phyloP scores from a whole-genome alignment of 2,888 invertebrate genomes.

The Eledona agricola region DNA sequence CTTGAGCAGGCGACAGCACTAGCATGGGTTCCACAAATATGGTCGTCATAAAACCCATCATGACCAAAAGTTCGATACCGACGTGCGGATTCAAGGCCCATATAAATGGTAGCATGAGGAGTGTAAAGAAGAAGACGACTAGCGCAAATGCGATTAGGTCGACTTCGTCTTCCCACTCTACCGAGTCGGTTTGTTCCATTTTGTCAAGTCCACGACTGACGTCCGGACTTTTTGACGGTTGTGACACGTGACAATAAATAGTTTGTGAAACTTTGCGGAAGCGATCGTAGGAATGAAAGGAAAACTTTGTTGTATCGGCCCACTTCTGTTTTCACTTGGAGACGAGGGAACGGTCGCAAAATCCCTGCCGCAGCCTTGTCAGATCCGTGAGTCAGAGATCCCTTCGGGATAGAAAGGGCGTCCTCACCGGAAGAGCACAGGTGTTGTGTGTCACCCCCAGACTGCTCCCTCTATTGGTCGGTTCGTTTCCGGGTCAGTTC shows the following conservation, averaged over 20 bases:
- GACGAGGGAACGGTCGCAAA: slow-evolving; percentile 6
- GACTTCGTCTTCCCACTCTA: slow-evolving; percentile 8
- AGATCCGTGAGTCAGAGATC: slow-evolving; percentile 38
- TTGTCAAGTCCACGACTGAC: neutral
- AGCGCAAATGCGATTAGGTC: slow-evolving; percentile 1
- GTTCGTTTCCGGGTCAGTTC: slow-evolving; percentile 45
- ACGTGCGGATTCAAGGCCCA: slow-evolving; percentile 1
- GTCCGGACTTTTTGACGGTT: neutral
- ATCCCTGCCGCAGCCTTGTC: slow-evolving; percentile 12
- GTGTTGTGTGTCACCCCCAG: slow-evolving; percentile 40
- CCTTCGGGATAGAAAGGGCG: slow-evolving; percentile 17
- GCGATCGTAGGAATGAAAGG: neutral
- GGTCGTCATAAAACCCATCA: slow-evolving; percentile 1
- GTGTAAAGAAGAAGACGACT: slow-evolving; percentile 4
- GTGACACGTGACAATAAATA: neutral
- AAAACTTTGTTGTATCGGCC: neutral
- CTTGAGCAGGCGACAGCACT: slow-evolving; percentile 6
- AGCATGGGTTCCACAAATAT: slow-evolving; percentile 6
- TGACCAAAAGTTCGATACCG: slow-evolving; percentile 5
- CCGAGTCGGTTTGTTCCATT: slow-evolving; percentile 7
- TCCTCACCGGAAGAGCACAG: slow-evolving; percentile 45
- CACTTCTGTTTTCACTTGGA: slow-evolving; percentile 11
- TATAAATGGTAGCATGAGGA: slow-evolving; percentile 4
- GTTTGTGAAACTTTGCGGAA: neutral
- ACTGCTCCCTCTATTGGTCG: slow-evolving; percentile 25